Evolutionary conservation across 2,113 vertebrate species (phyloP), one percentile per base, ranked within the genome.

Genomic region (Malurus elegans): DNA sequence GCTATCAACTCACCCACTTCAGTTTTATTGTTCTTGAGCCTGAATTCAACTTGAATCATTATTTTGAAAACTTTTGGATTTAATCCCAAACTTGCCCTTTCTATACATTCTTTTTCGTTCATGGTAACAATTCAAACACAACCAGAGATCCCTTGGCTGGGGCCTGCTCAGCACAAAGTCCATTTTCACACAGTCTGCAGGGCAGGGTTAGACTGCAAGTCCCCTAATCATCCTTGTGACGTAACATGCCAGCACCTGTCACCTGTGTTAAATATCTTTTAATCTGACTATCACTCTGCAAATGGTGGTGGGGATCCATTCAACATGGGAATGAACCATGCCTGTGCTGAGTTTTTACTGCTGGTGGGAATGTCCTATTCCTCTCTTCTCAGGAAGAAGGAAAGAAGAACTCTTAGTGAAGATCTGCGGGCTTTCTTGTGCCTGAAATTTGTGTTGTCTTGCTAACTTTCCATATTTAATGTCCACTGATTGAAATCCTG

Each of bases 191-290:
- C 34, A 50, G 25, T 28, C n/a, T 48, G 36, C n/a, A 95, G 50
- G 21, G 40, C n/a, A 86, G 29, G 1, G 1, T 57, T 23, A 73
- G 70, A 29, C 31, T 61, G 16, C 14, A 70, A 32, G n/a, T 36
- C 3, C 15, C 13, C 16, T 28, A 44, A 18, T 40, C 0, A 0
- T 56, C 28, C 26, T 65, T 83, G 57, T 10, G 11, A 44, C 0
- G 0, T 45, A 53, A 11, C 2, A 2, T 72, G 7, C 44, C 61
- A 71, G 29, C 20, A 56, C 10, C 9, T 3, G 4, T 31, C 20
- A 56, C 10, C 9, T 3, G 4, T 31, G 15, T 45, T 42, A n/a
- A 5, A 10, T 36, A 8, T 60, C 32, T 62, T 72, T 25, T 45
- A 12, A 17, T 50, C 6, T 2, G 3, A 14, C 3, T 72, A 28